Conservation (phyloP, 2,888 invertebrate genomes). For the Latrodectus elegans region DNA sequence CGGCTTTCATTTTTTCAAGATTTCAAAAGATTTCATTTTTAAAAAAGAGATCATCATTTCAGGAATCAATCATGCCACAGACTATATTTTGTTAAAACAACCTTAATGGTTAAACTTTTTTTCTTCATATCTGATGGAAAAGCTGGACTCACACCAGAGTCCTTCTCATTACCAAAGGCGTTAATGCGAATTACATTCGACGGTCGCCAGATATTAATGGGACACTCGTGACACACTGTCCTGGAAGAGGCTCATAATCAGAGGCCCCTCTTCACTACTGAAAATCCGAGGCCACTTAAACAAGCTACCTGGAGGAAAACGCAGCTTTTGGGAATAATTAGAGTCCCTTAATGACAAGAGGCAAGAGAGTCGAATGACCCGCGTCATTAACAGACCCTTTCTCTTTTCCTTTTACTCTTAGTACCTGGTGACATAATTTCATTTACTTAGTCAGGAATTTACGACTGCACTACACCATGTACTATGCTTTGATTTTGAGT, state of each 20-base stretch:
- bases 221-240: constrained; percentile 11
- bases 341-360: constrained; percentile 32
- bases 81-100: too few species aligned
- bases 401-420: not conserved
- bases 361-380: constrained; percentile 16
- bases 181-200: constrained; percentile 20
- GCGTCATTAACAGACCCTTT: constrained; percentile 20
- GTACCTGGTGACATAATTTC: constrained; percentile 22
- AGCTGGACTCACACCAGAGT: not conserved
- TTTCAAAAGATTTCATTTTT: too few species aligned
- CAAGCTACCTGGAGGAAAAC: constrained; percentile 4
- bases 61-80: too few species aligned
- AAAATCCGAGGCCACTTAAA: constrained; percentile 17
- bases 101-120: not conserved
- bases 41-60: too few species aligned
- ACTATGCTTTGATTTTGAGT: constrained; percentile 8
- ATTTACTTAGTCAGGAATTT: constrained; percentile 29
- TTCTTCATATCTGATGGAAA: not conserved
- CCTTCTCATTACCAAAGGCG: not conserved
- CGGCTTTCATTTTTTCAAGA: too few species aligned
- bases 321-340: constrained; percentile 49
- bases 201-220: constrained; percentile 29
- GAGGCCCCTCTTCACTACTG: constrained; percentile 11
- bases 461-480: constrained; percentile 4
- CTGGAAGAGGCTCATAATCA: constrained; percentile 36